These are phyloP conservation scores for Actinia equina DNA, from an alignment of 64 coral and sea anemone species.

Conservation along the genomic window DNA sequence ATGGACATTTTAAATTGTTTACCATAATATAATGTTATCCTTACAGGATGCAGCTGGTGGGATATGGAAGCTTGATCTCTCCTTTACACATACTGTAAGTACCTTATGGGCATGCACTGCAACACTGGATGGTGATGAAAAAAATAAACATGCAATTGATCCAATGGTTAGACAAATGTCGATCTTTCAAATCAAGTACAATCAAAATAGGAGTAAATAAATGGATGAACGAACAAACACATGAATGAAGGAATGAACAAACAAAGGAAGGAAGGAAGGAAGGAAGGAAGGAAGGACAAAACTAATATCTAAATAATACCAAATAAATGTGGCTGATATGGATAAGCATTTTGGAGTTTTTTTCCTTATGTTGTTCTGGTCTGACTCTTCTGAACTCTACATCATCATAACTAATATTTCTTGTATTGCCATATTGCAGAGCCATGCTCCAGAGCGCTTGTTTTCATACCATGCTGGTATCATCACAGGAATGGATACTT, in stretches of 20 bases:
- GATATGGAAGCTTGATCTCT: constrained; percentile 96
- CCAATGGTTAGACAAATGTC: not conserved
- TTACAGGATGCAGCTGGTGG: constrained; percentile 89
- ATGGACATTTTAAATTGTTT: too few relatives aligned
- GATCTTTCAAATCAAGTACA: too few relatives aligned
- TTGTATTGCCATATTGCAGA: constrained; percentile 44
- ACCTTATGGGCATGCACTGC: too few relatives aligned
- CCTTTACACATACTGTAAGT: constrained; percentile 99
- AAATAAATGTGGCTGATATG: too few relatives aligned
- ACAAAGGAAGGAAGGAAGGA: too few relatives aligned
- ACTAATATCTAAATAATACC: too few relatives aligned
- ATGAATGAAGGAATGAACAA: too few relatives aligned
- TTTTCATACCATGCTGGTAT: constrained; percentile 86
- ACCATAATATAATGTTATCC: not conserved
- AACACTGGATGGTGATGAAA: not conserved
- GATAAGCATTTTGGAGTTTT: not conserved
- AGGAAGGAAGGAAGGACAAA: too few relatives aligned
- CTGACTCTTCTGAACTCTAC: too few relatives aligned
- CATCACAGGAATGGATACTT: constrained; percentile 89
- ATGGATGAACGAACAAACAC: too few relatives aligned
- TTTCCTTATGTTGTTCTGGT: not conserved
- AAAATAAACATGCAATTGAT: not conserved
- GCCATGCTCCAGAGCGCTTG: constrained; percentile 88
- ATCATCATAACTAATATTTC: not conserved
- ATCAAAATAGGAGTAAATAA: too few relatives aligned